Base-by-base conservation (phyloP, 2,888 invertebrate species). In the Himalopsyche anomala region DNA sequence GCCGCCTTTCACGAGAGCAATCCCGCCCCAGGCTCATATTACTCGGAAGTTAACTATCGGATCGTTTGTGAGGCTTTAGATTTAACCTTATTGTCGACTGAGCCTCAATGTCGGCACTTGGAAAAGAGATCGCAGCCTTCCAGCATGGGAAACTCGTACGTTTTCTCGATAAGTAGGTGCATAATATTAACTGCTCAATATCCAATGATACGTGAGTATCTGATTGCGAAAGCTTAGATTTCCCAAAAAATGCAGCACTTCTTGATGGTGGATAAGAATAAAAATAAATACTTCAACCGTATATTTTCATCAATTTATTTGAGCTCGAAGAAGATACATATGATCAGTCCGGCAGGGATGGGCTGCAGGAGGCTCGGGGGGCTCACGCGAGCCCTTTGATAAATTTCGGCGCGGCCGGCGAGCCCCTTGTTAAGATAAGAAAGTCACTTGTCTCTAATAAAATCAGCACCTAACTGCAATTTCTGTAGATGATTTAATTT, bases 1-100 rank as follows among this genome's bases (percentile, higher is more conserved):
- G 74, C 69, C 45, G 69, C 62, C 56, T 45, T 56, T 83, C 62
- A 83, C 69, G 83, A 69, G 83, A 56, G 74, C 62, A 74, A 83
- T 54, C 12, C 62, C 38, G 83, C 83, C 83, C 62, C 56, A 19
- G 83, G 83, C 83, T 56, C 40, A 28, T 42, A 83, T 45, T 38
- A 45, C 69, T 45, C 42, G 83, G 83, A 83, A 82, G 82, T 82
- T 40, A 82, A 54, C 82, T 12, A 69, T 36, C 69, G 42, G 74
- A 56, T 83, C 82, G 83, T 36, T 83, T 69, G 83, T 56, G 83
- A 83, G 45, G 69, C 83, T 83, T 83, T 69, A 69, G 74, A 83
- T 83, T 74, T 42, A 83, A 74, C 69, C 83, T 83, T 82, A 82
- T 40, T 82, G 62, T 55, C 83, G 45, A n/a, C 74, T 42, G 56